These are phyloP conservation scores for Anorthoa munda DNA, from an alignment of 2,888 invertebrate species.

Conservation along the genomic window DNA sequence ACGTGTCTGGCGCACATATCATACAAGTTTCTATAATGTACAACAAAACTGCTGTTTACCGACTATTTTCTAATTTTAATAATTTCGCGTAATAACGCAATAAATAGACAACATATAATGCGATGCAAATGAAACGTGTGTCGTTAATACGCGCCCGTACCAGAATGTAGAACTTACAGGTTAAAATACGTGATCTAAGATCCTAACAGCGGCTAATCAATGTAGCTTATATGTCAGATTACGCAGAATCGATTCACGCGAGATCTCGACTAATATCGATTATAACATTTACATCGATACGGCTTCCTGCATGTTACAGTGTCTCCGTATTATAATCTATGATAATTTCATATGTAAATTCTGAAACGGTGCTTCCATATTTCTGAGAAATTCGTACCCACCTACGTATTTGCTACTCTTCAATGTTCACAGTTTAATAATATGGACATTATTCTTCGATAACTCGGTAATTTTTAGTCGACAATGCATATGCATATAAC, in stretches of 20 bases:
- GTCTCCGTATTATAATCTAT: slow-evolving; percentile 78
- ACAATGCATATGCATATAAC: neutral
- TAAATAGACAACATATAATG: slow-evolving; percentile 82
- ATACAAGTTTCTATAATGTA: slow-evolving; percentile 71
- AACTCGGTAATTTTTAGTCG: slow-evolving; percentile 47
- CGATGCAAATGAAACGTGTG: slow-evolving; percentile 83
- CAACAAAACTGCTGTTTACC: slow-evolving; percentile 80
- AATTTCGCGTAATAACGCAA: slow-evolving; percentile 83
- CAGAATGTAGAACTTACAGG: slow-evolving; percentile 74
- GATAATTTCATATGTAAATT: slow-evolving; percentile 85
- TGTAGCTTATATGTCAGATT: slow-evolving; percentile 81
- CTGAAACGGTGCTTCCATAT: slow-evolving; percentile 69
- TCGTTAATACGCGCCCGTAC: slow-evolving; percentile 74
- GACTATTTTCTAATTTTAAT: slow-evolving; percentile 83
- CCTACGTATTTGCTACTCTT: slow-evolving; percentile 61
- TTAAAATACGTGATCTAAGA: slow-evolving; percentile 79
- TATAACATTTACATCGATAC: slow-evolving; percentile 84
- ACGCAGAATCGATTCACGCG: slow-evolving; percentile 83
- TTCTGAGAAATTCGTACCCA: slow-evolving; percentile 75
- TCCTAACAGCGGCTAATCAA: slow-evolving; percentile 82
- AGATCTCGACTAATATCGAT: slow-evolving; percentile 85
- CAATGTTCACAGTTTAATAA: slow-evolving; percentile 50
- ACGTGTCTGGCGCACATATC: slow-evolving; percentile 70
- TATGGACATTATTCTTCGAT: slow-evolving; percentile 39
- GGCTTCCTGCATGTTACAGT: slow-evolving; percentile 77